Conservation (phyloP, 2,113 vertebrate species). For the Salvelinus fontinalis region DNA sequence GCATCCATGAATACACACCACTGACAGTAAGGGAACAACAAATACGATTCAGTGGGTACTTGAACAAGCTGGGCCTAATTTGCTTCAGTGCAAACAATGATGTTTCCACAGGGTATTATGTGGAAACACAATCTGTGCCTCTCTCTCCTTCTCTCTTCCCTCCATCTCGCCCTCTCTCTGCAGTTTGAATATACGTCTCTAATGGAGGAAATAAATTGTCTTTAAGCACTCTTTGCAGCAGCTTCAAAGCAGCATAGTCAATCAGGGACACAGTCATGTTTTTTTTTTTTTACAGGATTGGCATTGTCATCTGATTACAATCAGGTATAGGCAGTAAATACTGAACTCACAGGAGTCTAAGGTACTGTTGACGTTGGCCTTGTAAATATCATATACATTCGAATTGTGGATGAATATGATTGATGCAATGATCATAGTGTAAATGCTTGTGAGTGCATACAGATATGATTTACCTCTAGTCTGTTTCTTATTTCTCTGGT, state of each 20-base stretch:
- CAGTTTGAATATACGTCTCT: conserved; percentile 21
- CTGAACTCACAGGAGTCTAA: not conserved
- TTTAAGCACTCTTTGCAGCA: conserved; percentile 17
- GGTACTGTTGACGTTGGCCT: conserved; percentile 4
- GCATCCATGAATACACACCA: too few species aligned
- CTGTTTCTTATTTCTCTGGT: too few species aligned
- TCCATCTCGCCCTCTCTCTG: not conserved
- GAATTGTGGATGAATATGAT: not conserved
- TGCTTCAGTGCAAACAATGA: conserved; percentile 29
- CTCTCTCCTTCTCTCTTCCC: conserved; percentile 8
- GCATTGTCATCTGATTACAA: conserved; percentile 29
- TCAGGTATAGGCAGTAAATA: conserved; percentile 12
- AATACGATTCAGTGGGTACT: conserved; percentile 32
- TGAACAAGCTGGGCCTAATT: conserved; percentile 39
- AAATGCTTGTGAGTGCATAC: too few species aligned
- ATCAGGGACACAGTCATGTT: conserved; percentile 35
- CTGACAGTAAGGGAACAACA: conserved; percentile 17
- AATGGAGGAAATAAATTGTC: conserved; percentile 33
- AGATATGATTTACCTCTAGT: too few species aligned
- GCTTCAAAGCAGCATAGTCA: conserved; percentile 31
- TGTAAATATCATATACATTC: not conserved
- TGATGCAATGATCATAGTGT: too few species aligned
- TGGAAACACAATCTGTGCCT: not conserved
- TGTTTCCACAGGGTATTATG: conserved; percentile 18
- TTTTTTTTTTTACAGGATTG: conserved; percentile 31